These are phyloP conservation scores for Poeciliopsis turrubarensis DNA, from an alignment of 2,113 vertebrate species.

Conservation along the genomic window DNA sequence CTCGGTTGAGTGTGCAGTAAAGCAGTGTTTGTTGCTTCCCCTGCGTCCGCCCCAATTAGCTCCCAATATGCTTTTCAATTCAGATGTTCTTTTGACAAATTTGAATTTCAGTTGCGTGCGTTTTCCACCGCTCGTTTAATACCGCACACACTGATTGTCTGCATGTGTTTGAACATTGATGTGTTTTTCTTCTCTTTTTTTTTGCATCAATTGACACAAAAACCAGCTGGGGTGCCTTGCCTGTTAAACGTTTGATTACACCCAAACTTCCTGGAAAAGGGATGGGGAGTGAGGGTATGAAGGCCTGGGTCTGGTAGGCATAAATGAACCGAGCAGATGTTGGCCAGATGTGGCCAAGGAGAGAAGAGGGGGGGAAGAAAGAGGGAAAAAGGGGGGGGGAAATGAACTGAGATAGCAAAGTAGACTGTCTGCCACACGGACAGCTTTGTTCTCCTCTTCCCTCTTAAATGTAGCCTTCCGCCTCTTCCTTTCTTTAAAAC, in stretches of 20 bases:
- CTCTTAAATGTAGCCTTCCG: constrained; percentile 8
- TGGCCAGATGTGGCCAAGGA: constrained; percentile 62
- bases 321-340: constrained; percentile 66
- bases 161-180: not conserved
- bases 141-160: not conserved
- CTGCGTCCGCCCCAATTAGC: not conserved
- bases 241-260: constrained; percentile 57
- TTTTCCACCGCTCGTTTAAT: not conserved
- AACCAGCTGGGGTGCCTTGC: constrained; percentile 26
- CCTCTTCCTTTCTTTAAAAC: constrained; percentile 15
- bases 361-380: constrained; percentile 2
- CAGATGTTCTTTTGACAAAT: not conserved
- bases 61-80: not conserved
- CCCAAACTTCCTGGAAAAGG: constrained; percentile 57
- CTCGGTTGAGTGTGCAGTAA: not conserved
- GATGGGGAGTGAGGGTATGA: not conserved
- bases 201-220: constrained; percentile 12
- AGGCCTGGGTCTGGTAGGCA: constrained; percentile 37
- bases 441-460: constrained; percentile 71
- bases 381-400: constrained; percentile 6
- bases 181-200: not conserved
- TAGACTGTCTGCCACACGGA: constrained; percentile 51
- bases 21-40: not conserved
- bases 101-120: not conserved
- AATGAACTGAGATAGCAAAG: constrained; percentile 17